Conservation (phyloP, 1,140 invertebrate genomes). For the Delia radicum region DNA sequence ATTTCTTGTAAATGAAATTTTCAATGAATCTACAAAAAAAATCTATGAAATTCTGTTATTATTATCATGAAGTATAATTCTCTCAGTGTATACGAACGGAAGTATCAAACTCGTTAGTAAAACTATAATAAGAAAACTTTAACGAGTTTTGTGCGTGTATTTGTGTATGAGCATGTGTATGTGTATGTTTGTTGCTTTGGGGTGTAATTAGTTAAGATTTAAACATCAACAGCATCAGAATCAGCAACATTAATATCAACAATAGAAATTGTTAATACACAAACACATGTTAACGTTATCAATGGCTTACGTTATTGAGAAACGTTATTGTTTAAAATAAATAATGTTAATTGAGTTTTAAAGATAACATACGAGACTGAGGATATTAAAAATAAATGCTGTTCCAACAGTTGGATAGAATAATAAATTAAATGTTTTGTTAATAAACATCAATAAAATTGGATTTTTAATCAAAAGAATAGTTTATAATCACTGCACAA, state of each 20-base stretch:
- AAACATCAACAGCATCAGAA: neutral
- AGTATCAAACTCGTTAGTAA: neutral
- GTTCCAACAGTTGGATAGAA: too few relatives aligned
- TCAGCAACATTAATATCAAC: neutral
- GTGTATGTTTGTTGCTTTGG: neutral
- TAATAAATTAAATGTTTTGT: too few relatives aligned
- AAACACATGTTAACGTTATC: neutral
- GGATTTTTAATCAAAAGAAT: too few relatives aligned
- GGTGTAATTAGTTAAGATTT: constrained; percentile 15
- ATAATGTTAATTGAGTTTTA: constrained; percentile 2
- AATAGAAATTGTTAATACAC: neutral
- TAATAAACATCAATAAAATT: too few relatives aligned
- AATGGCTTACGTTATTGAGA: neutral
- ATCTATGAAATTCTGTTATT: too few relatives aligned
- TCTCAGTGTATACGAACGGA: neutral
- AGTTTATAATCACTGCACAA: too few relatives aligned
- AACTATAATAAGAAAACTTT: constrained; percentile 10
- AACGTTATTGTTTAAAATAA: neutral
- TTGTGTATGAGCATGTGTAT: neutral
- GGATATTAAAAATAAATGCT: too few relatives aligned
- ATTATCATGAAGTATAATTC: neutral
- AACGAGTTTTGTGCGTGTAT: neutral
- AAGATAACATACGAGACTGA: neutral
- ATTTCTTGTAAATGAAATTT: too few relatives aligned
- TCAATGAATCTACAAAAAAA: too few relatives aligned